Percentiles rank a stretch among this genome's conserved stretches.
phyloP scores from a whole-genome alignment of 2,888 invertebrate species.

The Epistrophe eligans region DNA sequence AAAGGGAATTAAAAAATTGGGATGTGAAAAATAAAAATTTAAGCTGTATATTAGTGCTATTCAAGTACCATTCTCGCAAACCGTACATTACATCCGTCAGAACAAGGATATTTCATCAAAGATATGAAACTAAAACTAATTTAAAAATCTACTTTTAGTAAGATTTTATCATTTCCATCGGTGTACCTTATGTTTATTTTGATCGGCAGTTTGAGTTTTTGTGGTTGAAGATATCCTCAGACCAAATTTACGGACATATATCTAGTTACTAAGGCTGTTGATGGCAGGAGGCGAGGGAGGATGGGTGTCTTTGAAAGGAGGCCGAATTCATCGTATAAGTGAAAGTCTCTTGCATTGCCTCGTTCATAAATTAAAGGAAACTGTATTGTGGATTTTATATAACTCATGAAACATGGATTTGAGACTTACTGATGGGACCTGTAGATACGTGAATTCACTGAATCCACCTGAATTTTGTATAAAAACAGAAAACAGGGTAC shows the following conservation, averaged over 20 bases:
- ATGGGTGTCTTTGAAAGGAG: background rate
- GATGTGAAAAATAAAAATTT: too few species aligned
- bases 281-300: background rate
- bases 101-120: too few species aligned
- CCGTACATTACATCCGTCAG: too few species aligned
- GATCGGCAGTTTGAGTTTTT: conserved; percentile 29
- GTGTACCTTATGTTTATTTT: conserved; percentile 4
- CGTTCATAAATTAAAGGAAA: conserved; percentile 64
- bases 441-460: conserved; percentile 60
- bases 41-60: too few species aligned
- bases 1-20: too few species aligned
- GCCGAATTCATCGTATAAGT: conserved; percentile 15
- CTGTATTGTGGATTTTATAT: conserved; percentile 51
- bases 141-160: too few species aligned
- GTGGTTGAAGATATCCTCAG: conserved; percentile 33
- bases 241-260: conserved; percentile 29
- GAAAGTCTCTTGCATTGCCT: conserved; percentile 49
- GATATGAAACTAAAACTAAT: too few species aligned
- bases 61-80: too few species aligned
- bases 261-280: conserved; percentile 1
- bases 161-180: too few species aligned
- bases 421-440: conserved; percentile 59
- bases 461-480: conserved; percentile 35
- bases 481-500: background rate
- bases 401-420: conserved; percentile 41